Conservation (phyloP, 2,113 vertebrate species). For the human region GRCh38 chrX:3161501-3162000, state of each 20-base stretch:
- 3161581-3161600: fast-evolving
- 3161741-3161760: fast-evolving
- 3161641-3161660: neutral
- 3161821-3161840: neutral
- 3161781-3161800: neutral
- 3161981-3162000: neutral
- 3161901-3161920: neutral
- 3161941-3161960: neutral
- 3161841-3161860: fast-evolving
- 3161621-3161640: too few relatives aligned
- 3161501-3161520: fast-evolving
- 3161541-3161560: too few relatives aligned
- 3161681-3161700: too few relatives aligned
- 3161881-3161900: neutral
- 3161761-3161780: too few relatives aligned
- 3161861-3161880: neutral
- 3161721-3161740: fast-evolving
- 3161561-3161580: fast-evolving
- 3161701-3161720: neutral
- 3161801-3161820: neutral
- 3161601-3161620: neutral
- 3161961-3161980: neutral
- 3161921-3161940: neutral
- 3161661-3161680: neutral
- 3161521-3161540: neutral